Conservation (phyloP, 2,797 vertebrate genomes). For the Limosa lapponica region DNA sequence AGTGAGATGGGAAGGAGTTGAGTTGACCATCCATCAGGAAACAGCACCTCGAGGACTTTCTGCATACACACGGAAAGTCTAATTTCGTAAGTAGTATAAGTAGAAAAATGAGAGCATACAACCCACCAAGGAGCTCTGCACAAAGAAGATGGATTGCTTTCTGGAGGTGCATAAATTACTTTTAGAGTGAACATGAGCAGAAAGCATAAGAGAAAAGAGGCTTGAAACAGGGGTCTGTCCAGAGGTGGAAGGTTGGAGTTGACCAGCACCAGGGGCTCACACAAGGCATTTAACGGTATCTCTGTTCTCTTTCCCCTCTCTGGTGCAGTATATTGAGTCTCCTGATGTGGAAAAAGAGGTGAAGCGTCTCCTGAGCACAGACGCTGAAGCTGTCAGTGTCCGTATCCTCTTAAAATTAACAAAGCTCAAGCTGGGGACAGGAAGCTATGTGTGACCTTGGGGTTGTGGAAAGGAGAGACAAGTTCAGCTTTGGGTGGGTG, state of each 20-base stretch:
- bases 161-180: neutral
- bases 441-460: conserved; percentile 14
- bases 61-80: neutral
- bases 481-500: accelerated
- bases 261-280: neutral
- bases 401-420: conserved; percentile 87
- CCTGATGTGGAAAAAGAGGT: conserved; percentile 96
- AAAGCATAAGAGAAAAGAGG: neutral
- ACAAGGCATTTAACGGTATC: neutral
- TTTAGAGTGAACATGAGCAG: neutral
- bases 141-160: neutral
- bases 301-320: neutral
- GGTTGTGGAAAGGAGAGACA: neutral
- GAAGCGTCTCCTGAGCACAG: conserved; percentile 92
- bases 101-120: neutral
- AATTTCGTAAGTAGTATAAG: neutral
- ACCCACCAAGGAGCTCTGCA: neutral
- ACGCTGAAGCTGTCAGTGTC: conserved; percentile 91
- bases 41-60: neutral
- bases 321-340: conserved; percentile 87
- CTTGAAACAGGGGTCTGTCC: neutral
- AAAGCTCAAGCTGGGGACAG: neutral
- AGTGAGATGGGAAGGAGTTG: neutral
- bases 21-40: neutral
- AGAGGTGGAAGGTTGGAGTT: neutral